phyloP scores from a whole-genome alignment of 2,113 vertebrate species.

The Elgaria multicarinata region DNA sequence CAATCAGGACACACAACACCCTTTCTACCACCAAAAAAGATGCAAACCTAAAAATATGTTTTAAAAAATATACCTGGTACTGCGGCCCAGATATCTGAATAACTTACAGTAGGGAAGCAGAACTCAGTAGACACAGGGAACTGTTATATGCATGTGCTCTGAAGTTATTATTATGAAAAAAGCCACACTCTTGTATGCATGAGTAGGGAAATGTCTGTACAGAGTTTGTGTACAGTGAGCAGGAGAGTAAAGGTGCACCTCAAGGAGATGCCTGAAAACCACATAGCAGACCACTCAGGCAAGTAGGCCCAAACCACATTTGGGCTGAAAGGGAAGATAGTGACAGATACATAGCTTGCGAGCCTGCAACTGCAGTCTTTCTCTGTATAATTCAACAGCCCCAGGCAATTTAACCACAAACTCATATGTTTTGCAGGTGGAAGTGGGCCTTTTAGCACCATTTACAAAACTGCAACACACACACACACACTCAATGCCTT shows the following conservation, averaged over 20 bases:
- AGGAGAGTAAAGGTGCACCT: not conserved
- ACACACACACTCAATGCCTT: slow-evolving; percentile 33
- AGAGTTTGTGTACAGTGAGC: not conserved
- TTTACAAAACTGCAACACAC: slow-evolving; percentile 38
- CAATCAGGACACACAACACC: no score
- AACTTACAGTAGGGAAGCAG: no score
- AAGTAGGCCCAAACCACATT: not conserved
- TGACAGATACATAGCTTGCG: not conserved
- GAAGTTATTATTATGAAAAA: no score
- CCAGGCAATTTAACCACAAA: slow-evolving; percentile 14
- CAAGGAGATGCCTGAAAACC: not conserved
- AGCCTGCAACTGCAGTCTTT: not conserved
- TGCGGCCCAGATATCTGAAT: no score
- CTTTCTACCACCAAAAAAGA: no score
- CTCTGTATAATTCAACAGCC: slow-evolving; percentile 54
- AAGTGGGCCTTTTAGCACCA: slow-evolving; percentile 52
- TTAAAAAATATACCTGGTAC: no score
- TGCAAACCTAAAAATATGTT: no score
- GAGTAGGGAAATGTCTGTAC: not conserved
- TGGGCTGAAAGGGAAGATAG: fast-evolving
- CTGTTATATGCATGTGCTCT: no score
- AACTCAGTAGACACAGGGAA: no score
- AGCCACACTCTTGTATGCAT: not conserved
- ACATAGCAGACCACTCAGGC: not conserved
- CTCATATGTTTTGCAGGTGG: slow-evolving; percentile 37